Evolutionary conservation across 2,113 vertebrate genomes (phyloP).

Genomic region (Daubentonia madagascariensis): DNA sequence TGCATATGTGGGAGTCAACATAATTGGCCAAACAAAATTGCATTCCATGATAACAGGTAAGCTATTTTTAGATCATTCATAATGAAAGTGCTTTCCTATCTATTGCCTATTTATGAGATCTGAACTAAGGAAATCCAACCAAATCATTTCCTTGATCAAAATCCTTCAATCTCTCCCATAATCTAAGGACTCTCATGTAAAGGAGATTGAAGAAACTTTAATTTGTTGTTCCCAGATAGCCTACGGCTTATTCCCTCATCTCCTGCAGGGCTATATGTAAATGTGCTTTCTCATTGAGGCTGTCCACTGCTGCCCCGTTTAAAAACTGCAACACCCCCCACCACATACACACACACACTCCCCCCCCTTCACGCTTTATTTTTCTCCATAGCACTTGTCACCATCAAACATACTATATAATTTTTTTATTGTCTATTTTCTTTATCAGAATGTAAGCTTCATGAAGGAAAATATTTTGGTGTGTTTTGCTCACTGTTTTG

Average conservation of each 20-base stretch:
- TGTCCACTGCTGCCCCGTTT: background rate
- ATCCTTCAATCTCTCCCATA: background rate
- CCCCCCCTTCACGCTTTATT: background rate
- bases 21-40: background rate
- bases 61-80: background rate
- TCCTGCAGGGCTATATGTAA: background rate
- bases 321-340: background rate
- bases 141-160: constrained; percentile 17
- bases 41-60: background rate
- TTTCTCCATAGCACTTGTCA: background rate
- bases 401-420: background rate
- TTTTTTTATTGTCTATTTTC: background rate
- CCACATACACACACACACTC: background rate
- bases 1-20: background rate
- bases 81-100: background rate
- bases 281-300: background rate
- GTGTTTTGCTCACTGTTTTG: background rate
- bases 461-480: background rate
- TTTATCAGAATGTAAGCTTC: background rate
- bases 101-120: background rate
- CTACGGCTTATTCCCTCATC: background rate
- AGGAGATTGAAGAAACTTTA: background rate
- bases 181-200: background rate
- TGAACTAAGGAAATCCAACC: background rate
- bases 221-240: background rate